phyloP scores from a whole-genome alignment of 2,113 vertebrate genomes.

The Camelus bactrianus region DNA sequence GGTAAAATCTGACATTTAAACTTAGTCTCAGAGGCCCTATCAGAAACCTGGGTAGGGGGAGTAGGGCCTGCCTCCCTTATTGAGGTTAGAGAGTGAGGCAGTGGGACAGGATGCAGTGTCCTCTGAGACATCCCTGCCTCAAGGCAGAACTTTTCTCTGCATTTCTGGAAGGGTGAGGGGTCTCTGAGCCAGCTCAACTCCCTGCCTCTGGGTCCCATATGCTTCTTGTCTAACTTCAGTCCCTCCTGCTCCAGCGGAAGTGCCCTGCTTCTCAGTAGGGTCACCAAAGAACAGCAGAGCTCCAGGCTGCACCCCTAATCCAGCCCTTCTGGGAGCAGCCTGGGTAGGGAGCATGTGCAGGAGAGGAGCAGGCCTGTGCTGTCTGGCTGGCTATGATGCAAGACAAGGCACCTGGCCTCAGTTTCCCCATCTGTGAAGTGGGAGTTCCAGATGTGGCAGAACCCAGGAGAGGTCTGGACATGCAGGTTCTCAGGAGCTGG shows the following conservation, averaged over 20 bases:
- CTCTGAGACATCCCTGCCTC: background rate
- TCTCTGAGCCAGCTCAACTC: background rate
- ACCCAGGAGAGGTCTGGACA: background rate
- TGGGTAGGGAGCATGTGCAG: background rate
- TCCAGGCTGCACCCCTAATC: background rate
- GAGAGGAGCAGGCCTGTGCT: background rate
- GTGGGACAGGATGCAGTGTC: background rate
- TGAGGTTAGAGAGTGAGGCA: background rate
- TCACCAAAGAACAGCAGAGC: background rate
- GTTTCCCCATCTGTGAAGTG: conserved; percentile 24
- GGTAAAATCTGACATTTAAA: background rate
- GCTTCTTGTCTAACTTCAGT: background rate
- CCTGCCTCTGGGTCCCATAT: background rate
- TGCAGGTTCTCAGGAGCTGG: background rate
- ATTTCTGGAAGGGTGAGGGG: background rate
- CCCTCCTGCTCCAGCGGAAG: background rate
- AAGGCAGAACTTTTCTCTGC: background rate
- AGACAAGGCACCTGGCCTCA: background rate
- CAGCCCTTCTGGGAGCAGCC: background rate
- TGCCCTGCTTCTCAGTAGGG: background rate
- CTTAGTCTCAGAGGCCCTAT: background rate
- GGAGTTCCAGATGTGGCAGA: background rate
- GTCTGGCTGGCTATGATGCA: background rate
- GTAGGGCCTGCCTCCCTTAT: background rate
- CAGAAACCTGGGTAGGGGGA: background rate